phyloP scores from a whole-genome alignment of 1,140 invertebrate species.

The roundworm (Caenorhabditis elegans) region WBcel235 BX284604.4:7897501-7898000 shows the following conservation, averaged over 20 bases:
- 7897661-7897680: background rate
- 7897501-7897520: background rate
- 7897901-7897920: too few species aligned
- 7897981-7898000: too few species aligned
- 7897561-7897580: background rate
- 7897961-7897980: too few species aligned
- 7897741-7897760: background rate
- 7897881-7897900: too few species aligned
- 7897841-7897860: too few species aligned
- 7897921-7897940: too few species aligned
- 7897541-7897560: background rate
- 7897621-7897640: background rate
- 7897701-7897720: background rate
- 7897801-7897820: too few species aligned
- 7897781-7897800: too few species aligned
- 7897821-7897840: too few species aligned
- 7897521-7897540: conserved; percentile 31
- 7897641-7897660: background rate
- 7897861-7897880: too few species aligned
- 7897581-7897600: background rate
- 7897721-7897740: background rate
- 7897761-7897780: too few species aligned
- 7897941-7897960: too few species aligned
- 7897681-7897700: background rate
- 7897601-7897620: background rate